phyloP scores from a whole-genome alignment of 2,888 invertebrate species.

The Tetramorium bicarinatum region DNA sequence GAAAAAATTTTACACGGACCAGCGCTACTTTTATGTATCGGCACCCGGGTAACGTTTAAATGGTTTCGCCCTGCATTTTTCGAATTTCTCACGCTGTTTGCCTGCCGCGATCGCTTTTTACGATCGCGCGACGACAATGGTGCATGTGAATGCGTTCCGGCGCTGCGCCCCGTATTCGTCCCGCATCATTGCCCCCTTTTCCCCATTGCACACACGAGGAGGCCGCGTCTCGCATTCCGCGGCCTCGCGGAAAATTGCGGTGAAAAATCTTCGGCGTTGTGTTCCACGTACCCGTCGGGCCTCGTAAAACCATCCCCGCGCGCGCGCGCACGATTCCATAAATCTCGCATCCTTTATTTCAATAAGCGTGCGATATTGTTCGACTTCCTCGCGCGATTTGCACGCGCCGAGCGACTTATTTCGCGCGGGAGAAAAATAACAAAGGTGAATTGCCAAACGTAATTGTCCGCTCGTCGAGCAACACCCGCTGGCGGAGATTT shows the following conservation, averaged over 20 bases:
- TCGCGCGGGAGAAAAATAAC: not conserved
- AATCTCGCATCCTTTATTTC: slow-evolving; percentile 48
- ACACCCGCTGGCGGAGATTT: not conserved
- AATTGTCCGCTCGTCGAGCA: slow-evolving; percentile 7
- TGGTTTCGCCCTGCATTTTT: slow-evolving; percentile 16
- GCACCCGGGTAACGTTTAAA: slow-evolving; percentile 1
- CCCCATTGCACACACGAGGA: not conserved
- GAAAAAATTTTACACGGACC: not conserved
- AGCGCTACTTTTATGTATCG: not conserved
- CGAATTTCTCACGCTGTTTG: slow-evolving; percentile 29
- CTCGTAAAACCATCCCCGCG: slow-evolving; percentile 22
- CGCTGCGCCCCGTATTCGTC: not conserved
- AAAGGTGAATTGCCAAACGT: slow-evolving; percentile 8
- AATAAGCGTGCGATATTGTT: slow-evolving; percentile 34
- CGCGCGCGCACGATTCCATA: slow-evolving; percentile 24
- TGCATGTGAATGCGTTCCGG: not conserved
- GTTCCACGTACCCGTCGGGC: slow-evolving; percentile 7
- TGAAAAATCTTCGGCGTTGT: slow-evolving; percentile 32
- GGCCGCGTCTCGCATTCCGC: slow-evolving; percentile 37
- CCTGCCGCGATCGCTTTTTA: slow-evolving; percentile 36
- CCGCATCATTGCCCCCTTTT: not conserved
- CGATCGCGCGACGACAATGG: slow-evolving; percentile 20
- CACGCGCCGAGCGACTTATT: slow-evolving; percentile 3
- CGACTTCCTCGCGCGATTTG: not conserved
- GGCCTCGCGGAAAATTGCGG: slow-evolving; percentile 36